phyloP scores from a whole-genome alignment of 2,888 invertebrate species.

The Acheta domesticus region DNA sequence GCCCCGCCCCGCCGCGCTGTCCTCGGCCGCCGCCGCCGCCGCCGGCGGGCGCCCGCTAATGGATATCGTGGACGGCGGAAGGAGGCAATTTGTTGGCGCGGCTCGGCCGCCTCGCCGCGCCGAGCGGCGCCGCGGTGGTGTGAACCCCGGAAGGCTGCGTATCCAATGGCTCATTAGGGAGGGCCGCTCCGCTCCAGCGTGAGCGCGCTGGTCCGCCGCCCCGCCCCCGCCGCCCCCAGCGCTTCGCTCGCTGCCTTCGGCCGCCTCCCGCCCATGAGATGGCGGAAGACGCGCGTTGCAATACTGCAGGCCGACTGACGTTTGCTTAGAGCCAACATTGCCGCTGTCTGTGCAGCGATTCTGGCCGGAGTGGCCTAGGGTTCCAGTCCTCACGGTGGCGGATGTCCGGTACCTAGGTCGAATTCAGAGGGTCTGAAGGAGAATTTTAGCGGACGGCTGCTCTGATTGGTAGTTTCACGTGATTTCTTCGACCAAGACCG shows the following conservation, averaged over 20 bases:
- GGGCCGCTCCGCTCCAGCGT: neutral
- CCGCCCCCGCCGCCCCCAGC: neutral
- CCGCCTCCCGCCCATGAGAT: too few species aligned
- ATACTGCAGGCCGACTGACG: too few species aligned
- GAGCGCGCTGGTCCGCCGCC: neutral
- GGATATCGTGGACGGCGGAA: conserved; percentile 11
- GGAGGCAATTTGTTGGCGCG: conserved; percentile 18
- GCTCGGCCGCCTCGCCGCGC: neutral
- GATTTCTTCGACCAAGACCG: too few species aligned
- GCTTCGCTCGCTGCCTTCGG: neutral
- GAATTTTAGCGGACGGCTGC: too few species aligned
- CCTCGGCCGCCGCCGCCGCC: neutral
- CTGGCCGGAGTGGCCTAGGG: too few species aligned
- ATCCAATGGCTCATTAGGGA: conserved; percentile 4
- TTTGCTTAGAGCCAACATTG: too few species aligned
- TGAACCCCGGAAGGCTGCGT: conserved; percentile 18
- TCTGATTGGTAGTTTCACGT: too few species aligned
- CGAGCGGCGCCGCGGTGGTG: neutral
- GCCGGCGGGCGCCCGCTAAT: neutral
- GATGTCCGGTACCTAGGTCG: too few species aligned
- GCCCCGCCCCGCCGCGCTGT: neutral
- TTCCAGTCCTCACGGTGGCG: too few species aligned
- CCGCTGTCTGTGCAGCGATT: too few species aligned
- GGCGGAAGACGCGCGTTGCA: too few species aligned
- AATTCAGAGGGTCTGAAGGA: too few species aligned